Evolutionary conservation across 2,888 invertebrate species (phyloP).

Genomic region (Diplolepis rosae): DNA sequence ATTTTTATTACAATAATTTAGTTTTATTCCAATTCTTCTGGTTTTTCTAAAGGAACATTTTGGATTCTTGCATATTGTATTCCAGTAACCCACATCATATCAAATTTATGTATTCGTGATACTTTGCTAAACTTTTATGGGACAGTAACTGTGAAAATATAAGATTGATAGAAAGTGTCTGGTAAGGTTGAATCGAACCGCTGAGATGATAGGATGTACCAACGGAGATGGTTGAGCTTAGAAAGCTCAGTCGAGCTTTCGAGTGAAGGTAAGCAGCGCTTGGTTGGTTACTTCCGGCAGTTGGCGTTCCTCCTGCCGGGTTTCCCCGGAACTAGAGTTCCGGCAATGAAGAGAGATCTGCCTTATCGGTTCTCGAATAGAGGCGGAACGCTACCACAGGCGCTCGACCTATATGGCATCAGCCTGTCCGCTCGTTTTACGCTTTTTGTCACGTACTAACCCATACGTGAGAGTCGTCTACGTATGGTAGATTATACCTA

Average conservation of each 20-base stretch:
- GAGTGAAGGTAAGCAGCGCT: constrained; percentile 64
- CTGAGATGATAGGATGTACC: constrained; percentile 44
- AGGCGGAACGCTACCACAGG: constrained; percentile 4
- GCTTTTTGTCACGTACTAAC: constrained; percentile 62
- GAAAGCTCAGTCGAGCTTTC: constrained; percentile 62
- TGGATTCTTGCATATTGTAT: too few relatives aligned
- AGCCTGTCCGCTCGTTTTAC: constrained; percentile 55
- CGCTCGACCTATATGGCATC: constrained; percentile 36
- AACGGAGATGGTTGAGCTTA: constrained; percentile 50
- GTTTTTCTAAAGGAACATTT: too few relatives aligned
- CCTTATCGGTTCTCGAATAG: constrained; percentile 63
- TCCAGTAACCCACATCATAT: too few relatives aligned
- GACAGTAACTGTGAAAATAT: too few relatives aligned
- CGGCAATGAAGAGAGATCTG: constrained; percentile 56
- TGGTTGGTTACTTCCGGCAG: constrained; percentile 66
- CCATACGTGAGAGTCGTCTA: constrained; percentile 55
- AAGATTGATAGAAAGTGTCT: neutral
- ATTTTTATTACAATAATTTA: too few relatives aligned
- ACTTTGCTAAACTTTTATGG: too few relatives aligned
- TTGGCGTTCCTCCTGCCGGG: constrained; percentile 61
- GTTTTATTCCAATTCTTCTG: too few relatives aligned
- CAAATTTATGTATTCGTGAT: too few relatives aligned
- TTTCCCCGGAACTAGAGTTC: constrained; percentile 64
- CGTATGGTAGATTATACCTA: constrained; percentile 52
- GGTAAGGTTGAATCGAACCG: constrained; percentile 50